phyloP scores from a whole-genome alignment of 2,888 invertebrate species.

The Agriopis aurantiaria region DNA sequence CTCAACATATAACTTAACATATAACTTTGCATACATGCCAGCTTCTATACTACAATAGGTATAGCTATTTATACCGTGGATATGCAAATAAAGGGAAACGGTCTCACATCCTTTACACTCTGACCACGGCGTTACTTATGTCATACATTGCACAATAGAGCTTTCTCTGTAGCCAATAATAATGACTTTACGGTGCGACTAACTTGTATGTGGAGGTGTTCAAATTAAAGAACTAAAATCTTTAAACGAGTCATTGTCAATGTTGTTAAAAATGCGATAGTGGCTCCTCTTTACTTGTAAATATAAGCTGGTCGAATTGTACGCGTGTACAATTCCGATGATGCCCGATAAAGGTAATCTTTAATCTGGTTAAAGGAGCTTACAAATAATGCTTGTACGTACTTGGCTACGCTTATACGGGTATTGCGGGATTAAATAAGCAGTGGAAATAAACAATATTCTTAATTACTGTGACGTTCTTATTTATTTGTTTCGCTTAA shows the following conservation, averaged over 20 bases:
- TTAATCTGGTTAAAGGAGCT: slow-evolving; percentile 29
- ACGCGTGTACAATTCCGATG: slow-evolving; percentile 17
- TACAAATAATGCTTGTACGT: slow-evolving; percentile 17
- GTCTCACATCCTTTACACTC: slow-evolving; percentile 30
- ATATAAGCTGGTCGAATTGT: not conserved
- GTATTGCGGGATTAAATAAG: not conserved
- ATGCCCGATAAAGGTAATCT: slow-evolving; percentile 29
- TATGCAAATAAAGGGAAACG: slow-evolving; percentile 34
- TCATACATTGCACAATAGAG: slow-evolving; percentile 42
- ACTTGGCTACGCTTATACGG: not conserved
- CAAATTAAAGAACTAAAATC: slow-evolving; percentile 1
- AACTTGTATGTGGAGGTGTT: not conserved
- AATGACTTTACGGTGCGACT: slow-evolving; percentile 24
- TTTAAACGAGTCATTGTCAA: not conserved
- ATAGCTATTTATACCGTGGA: not conserved
- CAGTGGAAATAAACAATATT: too few relatives aligned
- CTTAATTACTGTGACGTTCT: too few relatives aligned
- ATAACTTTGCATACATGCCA: not conserved
- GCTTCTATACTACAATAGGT: not conserved
- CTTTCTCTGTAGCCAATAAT: slow-evolving; percentile 38
- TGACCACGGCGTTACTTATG: slow-evolving; percentile 30
- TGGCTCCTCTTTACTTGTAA: not conserved
- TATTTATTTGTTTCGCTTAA: too few relatives aligned
- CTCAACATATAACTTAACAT: too few relatives aligned
- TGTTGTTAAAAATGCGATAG: not conserved